These are phyloP conservation scores for Acanthococcus lagerstroemiae DNA, from an alignment of 2,888 invertebrate species.

Conservation along the genomic window DNA sequence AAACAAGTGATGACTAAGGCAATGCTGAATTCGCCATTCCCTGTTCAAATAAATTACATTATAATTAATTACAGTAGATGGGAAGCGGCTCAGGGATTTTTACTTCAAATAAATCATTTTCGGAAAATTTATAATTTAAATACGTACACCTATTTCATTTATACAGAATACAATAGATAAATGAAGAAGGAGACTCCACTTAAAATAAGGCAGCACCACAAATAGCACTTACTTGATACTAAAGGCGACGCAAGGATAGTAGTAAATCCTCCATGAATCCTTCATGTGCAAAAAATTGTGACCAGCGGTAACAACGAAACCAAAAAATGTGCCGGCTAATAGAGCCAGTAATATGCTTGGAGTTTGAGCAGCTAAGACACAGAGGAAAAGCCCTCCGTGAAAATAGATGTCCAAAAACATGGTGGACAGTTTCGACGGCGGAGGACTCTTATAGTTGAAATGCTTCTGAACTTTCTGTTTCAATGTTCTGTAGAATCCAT, in stretches of 20 bases:
- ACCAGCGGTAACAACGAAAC: constrained; percentile 51
- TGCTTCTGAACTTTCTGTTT: constrained; percentile 42
- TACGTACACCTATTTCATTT: too few relatives aligned
- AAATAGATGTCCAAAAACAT: constrained; percentile 42
- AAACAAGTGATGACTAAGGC: constrained; percentile 65
- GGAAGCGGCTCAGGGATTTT: too few relatives aligned
- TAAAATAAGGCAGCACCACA: too few relatives aligned
- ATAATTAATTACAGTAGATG: too few relatives aligned
- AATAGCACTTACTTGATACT: constrained; percentile 49
- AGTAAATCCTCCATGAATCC: constrained; percentile 68
- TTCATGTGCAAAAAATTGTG: constrained; percentile 70
- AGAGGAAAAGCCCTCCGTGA: constrained; percentile 41
- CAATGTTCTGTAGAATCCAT: constrained; percentile 64
- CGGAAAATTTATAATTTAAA: background rate
- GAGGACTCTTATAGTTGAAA: constrained; percentile 11
- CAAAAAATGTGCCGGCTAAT: constrained; percentile 49
- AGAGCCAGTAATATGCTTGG: constrained; percentile 40
- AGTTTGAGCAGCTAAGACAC: constrained; percentile 37
- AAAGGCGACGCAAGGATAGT: constrained; percentile 59
- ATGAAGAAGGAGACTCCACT: too few relatives aligned
- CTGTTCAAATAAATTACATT: constrained; percentile 41
- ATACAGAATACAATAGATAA: too few relatives aligned
- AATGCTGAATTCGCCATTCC: constrained; percentile 66
- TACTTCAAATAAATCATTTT: too few relatives aligned
- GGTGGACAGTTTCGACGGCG: constrained; percentile 20